Base-by-base conservation (phyloP, 2,797 vertebrate genomes). In the Denticeps clupeoides region DNA sequence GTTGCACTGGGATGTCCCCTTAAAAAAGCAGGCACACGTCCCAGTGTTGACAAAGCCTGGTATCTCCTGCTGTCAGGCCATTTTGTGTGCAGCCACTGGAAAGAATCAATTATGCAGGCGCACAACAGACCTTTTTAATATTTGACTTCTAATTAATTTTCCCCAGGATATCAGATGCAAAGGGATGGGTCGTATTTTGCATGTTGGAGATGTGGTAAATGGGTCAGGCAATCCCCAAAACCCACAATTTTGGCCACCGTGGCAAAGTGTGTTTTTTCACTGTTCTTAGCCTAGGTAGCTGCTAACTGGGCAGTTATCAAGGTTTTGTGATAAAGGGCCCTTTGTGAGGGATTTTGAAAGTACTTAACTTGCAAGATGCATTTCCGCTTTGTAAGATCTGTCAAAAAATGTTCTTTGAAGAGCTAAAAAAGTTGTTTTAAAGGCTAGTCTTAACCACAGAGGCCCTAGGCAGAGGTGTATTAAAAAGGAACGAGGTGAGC, bases 1-100 rank as follows among this genome's bases (percentile, higher is more conserved):
- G 58, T 57, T 74, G 73, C 63, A 64, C 64, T 65, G 69, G 69
- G 77, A 72, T 58, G 66, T 64, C 47, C 63, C 75, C 69, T 74
- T 67, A 38, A 65, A 68, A 59, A 58, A 35, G 64, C 55, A 62
- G 80, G 75, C 81, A 76, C 64, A 60, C 37, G 63, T 80, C 81
- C 81, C 69, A 24, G 53, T 82, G 78, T 79, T 80, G 77, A 83
- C 76, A 79, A 83, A 81, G 77, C 78, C 59, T 61, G 61, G 65
- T 72, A 76, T 77, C 62, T 77, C 79, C 78, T 78, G 79, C 78
- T 82, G 79, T 82, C 80, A 77, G 73, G 68, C 71, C 69, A 71
- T 80, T 84, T 74, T 74, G 68, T 74, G 78, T 64, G 75, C 69
- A 65, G 64, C 53, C 56, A 51, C 72, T 65, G 71, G 76, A 81